phyloP scores from a whole-genome alignment of 1,140 invertebrate genomes.

The Mylabris phalerata region DNA sequence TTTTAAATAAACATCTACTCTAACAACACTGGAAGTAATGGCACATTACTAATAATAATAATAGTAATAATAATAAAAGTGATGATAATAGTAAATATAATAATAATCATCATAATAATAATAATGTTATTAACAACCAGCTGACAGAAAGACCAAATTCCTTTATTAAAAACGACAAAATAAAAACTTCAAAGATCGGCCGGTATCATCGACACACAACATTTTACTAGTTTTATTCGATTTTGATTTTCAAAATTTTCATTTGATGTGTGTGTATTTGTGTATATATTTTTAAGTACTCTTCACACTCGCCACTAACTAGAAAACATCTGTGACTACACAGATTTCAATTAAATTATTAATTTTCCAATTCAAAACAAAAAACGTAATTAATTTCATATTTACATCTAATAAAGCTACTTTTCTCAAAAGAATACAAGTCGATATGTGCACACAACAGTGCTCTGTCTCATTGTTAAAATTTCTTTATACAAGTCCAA shows the following conservation, averaged over 20 bases:
- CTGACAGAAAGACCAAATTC: constrained; percentile 39
- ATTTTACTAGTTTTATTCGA: constrained; percentile 1
- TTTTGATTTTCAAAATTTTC: background rate
- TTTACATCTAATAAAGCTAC: constrained; percentile 25
- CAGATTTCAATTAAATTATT: background rate
- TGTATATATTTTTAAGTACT: constrained; percentile 8
- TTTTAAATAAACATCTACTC: constrained; percentile 39
- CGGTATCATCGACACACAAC: constrained; percentile 6
- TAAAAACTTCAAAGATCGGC: constrained; percentile 9
- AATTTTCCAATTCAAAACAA: constrained; percentile 2
- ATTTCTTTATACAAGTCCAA: constrained; percentile 19
- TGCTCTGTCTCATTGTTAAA: constrained; percentile 1
- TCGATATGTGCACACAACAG: constrained; percentile 25
- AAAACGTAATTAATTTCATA: constrained; percentile 4
- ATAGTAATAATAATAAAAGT: no score
- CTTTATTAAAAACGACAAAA: constrained; percentile 31
- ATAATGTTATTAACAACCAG: constrained; percentile 29
- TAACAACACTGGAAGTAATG: constrained; percentile 38
- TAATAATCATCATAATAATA: background rate
- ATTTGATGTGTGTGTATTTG: background rate
- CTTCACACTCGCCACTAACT: constrained; percentile 15
- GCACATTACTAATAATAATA: constrained; percentile 33
- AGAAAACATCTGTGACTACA: constrained; percentile 19
- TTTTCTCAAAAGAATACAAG: constrained; percentile 13
- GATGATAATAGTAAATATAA: no score